Conservation (phyloP, 2,797 vertebrate species). For the Mallotus villosus region DNA sequence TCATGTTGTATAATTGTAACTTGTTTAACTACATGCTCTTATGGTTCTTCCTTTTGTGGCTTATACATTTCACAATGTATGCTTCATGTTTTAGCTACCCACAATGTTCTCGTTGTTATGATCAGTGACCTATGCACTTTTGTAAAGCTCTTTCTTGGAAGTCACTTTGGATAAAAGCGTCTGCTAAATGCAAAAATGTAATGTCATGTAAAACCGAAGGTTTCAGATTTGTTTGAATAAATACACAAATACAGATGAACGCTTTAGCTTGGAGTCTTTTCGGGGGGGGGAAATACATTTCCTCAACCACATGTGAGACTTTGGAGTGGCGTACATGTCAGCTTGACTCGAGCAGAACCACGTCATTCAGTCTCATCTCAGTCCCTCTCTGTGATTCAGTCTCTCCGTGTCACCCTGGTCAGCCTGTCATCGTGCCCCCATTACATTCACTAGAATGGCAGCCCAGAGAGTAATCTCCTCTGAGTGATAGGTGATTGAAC, state of each 20-base stretch:
- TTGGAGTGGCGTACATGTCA: slow-evolving; percentile 37
- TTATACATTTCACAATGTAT: no score
- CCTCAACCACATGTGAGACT: slow-evolving; percentile 26
- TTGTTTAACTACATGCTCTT: no score
- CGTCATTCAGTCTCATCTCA: slow-evolving; percentile 35
- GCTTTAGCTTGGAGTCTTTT: not conserved
- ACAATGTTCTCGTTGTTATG: no score
- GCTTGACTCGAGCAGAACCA: slow-evolving; percentile 30
- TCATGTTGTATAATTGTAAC: no score
- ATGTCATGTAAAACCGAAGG: no score
- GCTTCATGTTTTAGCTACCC: no score
- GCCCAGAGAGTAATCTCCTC: slow-evolving; percentile 43
- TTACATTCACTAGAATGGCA: slow-evolving; percentile 47
- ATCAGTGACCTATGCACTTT: no score
- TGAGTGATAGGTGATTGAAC: slow-evolving; percentile 53
- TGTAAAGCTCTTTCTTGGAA: no score
- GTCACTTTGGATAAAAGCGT: no score
- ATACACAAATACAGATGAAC: not conserved
- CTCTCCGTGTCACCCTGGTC: slow-evolving; percentile 30
- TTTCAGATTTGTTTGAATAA: no score
- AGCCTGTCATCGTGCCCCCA: slow-evolving; percentile 41
- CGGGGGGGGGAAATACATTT: slow-evolving; percentile 15
- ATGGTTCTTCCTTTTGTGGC: no score
- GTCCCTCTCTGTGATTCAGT: slow-evolving; percentile 9
- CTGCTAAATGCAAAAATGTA: no score